These are phyloP conservation scores for Agrilus cyanescens DNA, from an alignment of 2,888 invertebrate species.

Conservation along the genomic window DNA sequence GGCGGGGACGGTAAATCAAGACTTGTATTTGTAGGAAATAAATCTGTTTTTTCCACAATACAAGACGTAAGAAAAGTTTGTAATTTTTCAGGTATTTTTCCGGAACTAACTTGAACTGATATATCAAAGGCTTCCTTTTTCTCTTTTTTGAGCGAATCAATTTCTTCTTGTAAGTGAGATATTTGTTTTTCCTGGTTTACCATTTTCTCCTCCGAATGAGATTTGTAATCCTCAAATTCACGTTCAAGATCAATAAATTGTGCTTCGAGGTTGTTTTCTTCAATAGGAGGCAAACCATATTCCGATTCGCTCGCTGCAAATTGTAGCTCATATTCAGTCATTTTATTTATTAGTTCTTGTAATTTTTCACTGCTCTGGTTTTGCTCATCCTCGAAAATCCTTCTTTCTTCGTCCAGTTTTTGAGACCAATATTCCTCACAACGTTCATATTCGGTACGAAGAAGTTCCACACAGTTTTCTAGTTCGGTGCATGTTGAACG, in stretches of 20 bases:
- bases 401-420: constrained; percentile 68
- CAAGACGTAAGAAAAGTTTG: constrained; percentile 25
- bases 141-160: constrained; percentile 33
- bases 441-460: constrained; percentile 67
- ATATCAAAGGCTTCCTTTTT: constrained; percentile 16
- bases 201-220: constrained; percentile 40
- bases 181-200: constrained; percentile 47
- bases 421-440: constrained; percentile 80
- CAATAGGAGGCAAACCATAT: constrained; percentile 59
- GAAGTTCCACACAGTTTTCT: constrained; percentile 60
- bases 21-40: constrained; percentile 26
- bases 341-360: constrained; percentile 57
- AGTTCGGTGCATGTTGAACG: constrained; percentile 49
- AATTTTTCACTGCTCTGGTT: constrained; percentile 65
- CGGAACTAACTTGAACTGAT: constrained; percentile 11
- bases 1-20: no score
- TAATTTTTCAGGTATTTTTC: no score
- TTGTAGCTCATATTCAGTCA: constrained; percentile 71
- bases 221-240: constrained; percentile 50
- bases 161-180: constrained; percentile 37
- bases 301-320: constrained; percentile 42
- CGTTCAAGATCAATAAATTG: constrained; percentile 59
- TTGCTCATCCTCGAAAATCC: constrained; percentile 62
- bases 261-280: constrained; percentile 62
- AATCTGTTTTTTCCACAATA: constrained; percentile 29